Evolutionary conservation across 1,140 invertebrate species (phyloP), one percentile per base, ranked within the genome.

Genomic region (Orius insidiosus): DNA sequence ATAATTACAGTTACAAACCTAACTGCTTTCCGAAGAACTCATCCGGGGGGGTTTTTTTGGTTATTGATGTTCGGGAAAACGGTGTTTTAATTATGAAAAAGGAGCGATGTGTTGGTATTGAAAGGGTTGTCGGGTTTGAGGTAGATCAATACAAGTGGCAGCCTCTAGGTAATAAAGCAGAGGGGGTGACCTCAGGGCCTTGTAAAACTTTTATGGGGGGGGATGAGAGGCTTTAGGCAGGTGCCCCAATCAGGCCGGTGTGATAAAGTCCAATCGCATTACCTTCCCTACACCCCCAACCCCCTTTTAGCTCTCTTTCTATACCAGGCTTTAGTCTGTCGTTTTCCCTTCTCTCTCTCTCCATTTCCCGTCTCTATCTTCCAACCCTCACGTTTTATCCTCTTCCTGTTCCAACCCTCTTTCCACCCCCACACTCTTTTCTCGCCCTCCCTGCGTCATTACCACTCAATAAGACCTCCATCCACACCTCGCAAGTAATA

Each of bases 241-340:
- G 38, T 40, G 38, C 38, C 38, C 38, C 18, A 40, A 40, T 40
- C 38, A 40, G 38, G 38, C 38, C 38, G 38, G 13, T 5, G 38
- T 40, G 38, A 40, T 40, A 40, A 40, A 40, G 38, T 40, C 38
- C 38, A 40, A 40, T 40, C 38, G 38, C 38, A 40, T 40, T 40
- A 40, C 11, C 38, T 18, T 18, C 38, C 15, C 16, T 18, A 13
- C 9, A 10, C 38, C 38, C 38, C 11, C 16, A 13, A 18, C 16
- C 11, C 13, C 38, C 11, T 40, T 18, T 18, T 40, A 13, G 10
- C 13, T 10, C 38, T 18, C 18, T 24, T 24, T 24, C 24, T 24
- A 24, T 24, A 24, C 24, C 24, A 24, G 24, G 24, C 24, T 24
- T 24, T 24, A 24, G 24, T 24, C 24, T 18, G n/a, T 40, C 15